phyloP scores from a whole-genome alignment of 2,797 vertebrate genomes.

The Parauchenoglanis punctatus region DNA sequence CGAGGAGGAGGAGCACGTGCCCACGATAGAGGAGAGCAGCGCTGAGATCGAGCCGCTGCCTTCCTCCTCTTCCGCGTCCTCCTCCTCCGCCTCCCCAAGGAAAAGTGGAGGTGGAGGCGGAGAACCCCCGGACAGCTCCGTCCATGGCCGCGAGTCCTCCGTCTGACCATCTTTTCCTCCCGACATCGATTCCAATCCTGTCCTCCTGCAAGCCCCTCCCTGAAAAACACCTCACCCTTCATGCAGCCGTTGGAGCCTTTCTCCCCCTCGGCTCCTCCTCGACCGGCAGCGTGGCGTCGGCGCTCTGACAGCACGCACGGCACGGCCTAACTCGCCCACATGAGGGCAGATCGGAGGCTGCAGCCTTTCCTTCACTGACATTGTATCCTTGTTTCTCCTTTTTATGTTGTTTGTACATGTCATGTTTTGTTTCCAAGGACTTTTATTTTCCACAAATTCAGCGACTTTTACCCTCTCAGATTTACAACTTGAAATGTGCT shows the following conservation, averaged over 20 bases:
- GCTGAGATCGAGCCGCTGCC: slow-evolving; percentile 67
- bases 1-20: slow-evolving; percentile 69
- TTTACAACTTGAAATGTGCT: slow-evolving; percentile 46
- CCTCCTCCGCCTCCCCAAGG: slow-evolving; percentile 50
- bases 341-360: slow-evolving; percentile 54
- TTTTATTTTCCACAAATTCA: slow-evolving; percentile 27
- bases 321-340: slow-evolving; percentile 51
- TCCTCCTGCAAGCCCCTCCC: slow-evolving; percentile 41
- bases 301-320: slow-evolving; percentile 64
- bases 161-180: slow-evolving; percentile 72
- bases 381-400: slow-evolving; percentile 47
- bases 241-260: slow-evolving; percentile 9
- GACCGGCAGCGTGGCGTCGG: slow-evolving; percentile 62
- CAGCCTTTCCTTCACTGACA: slow-evolving; percentile 54
- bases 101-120: slow-evolving; percentile 63
- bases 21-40: slow-evolving; percentile 77
- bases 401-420: slow-evolving; percentile 46
- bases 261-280: slow-evolving; percentile 36
- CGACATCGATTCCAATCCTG: not conserved
- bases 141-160: slow-evolving; percentile 78
- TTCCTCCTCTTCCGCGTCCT: slow-evolving; percentile 43
- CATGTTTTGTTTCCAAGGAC: slow-evolving; percentile 51
- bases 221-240: slow-evolving; percentile 11
- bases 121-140: slow-evolving; percentile 70
- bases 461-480: slow-evolving; percentile 28